phyloP scores from a whole-genome alignment of 2,888 invertebrate species.

The Onthophagus sagittarius region DNA sequence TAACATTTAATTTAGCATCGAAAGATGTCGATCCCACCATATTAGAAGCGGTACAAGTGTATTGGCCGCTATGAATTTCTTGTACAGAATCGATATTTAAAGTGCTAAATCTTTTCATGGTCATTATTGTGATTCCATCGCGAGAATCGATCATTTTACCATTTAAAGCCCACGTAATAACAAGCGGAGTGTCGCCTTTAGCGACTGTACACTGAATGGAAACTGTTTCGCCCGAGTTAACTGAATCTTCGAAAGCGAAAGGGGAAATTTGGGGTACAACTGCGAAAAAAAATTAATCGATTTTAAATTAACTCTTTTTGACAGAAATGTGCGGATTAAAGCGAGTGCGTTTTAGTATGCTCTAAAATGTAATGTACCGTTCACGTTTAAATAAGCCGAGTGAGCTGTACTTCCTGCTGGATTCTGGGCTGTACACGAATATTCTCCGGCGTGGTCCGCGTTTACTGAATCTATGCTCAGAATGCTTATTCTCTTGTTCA shows the following conservation, averaged over 20 bases:
- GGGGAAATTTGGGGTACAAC: slow-evolving; percentile 69
- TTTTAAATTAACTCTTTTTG: not conserved
- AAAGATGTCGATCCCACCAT: slow-evolving; percentile 60
- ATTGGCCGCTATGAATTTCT: slow-evolving; percentile 67
- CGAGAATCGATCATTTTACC: slow-evolving; percentile 58
- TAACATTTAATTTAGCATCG: slow-evolving; percentile 31
- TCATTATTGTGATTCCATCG: slow-evolving; percentile 57
- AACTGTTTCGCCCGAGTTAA: slow-evolving; percentile 72
- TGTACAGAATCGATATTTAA: slow-evolving; percentile 70
- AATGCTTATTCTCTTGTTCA: slow-evolving; percentile 61
- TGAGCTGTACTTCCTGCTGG: slow-evolving; percentile 63
- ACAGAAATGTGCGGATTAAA: not conserved
- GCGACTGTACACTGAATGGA: slow-evolving; percentile 71
- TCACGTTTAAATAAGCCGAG: slow-evolving; percentile 64
- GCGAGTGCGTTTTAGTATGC: slow-evolving; percentile 1
- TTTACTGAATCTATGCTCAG: slow-evolving; percentile 70
- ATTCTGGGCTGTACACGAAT: slow-evolving; percentile 67
- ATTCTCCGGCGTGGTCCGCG: slow-evolving; percentile 69
- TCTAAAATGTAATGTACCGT: slow-evolving; percentile 55
- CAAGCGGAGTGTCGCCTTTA: slow-evolving; percentile 70
- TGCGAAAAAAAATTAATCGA: slow-evolving; percentile 34
- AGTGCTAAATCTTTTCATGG: slow-evolving; percentile 61
- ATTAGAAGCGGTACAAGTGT: slow-evolving; percentile 68
- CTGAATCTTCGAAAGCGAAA: slow-evolving; percentile 70
- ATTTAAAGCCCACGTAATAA: slow-evolving; percentile 56